Evolutionary conservation across 2,888 invertebrate species (phyloP).

Genomic region (Hermaeophaga mercurialis): DNA sequence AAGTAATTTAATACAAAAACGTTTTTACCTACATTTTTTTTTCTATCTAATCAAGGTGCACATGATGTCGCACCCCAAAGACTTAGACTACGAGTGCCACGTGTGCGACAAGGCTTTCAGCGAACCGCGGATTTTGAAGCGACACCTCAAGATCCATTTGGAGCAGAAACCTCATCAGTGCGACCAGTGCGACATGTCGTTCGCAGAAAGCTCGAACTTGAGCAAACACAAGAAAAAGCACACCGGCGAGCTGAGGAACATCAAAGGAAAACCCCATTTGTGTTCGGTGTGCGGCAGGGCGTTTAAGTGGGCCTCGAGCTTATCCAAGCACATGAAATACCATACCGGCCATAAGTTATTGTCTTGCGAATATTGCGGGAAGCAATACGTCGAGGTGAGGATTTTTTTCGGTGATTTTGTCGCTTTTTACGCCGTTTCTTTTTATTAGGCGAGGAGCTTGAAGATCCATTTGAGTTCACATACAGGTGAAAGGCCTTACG

Average conservation of each 20-base stretch:
- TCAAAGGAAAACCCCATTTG: slow-evolving; percentile 56
- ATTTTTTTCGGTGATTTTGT: too few relatives aligned
- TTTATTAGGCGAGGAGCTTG: slow-evolving; percentile 54
- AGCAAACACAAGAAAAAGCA: slow-evolving; percentile 61
- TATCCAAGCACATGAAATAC: slow-evolving; percentile 61
- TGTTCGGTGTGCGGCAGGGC: slow-evolving; percentile 59
- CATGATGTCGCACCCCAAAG: slow-evolving; percentile 57
- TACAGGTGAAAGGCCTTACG: slow-evolving; percentile 57
- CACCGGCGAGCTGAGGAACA: slow-evolving; percentile 59
- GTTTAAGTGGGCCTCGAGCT: slow-evolving; percentile 61
- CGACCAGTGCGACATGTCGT: slow-evolving; percentile 59
- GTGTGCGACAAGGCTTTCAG: slow-evolving; percentile 57
- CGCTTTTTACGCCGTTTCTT: background rate
- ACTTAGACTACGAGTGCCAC: slow-evolving; percentile 52
- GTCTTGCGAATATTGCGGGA: slow-evolving; percentile 58
- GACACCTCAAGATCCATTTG: slow-evolving; percentile 59
- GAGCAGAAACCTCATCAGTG: slow-evolving; percentile 59
- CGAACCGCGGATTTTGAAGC: slow-evolving; percentile 56
- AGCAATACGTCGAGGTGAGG: slow-evolving; percentile 59
- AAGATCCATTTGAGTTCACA: slow-evolving; percentile 57
- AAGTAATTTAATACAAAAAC: too few relatives aligned
- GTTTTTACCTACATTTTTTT: too few relatives aligned
- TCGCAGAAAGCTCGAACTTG: slow-evolving; percentile 60
- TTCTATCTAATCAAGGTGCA: slow-evolving; percentile 49
- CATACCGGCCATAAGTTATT: slow-evolving; percentile 60